Conservation (phyloP, 2,888 invertebrate species). For the Bruchidius siliquastri region DNA sequence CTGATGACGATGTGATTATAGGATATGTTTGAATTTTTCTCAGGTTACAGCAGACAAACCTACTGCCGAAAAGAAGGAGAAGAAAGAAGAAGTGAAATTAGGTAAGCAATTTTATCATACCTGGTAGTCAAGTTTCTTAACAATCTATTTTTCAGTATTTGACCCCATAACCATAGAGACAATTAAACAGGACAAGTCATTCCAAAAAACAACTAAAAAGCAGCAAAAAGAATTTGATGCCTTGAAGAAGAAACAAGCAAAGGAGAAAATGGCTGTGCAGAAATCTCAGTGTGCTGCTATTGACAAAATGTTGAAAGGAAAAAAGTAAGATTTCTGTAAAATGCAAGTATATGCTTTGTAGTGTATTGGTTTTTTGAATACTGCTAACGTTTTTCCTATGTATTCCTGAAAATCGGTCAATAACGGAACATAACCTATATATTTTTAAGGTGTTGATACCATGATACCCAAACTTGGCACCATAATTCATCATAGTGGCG, state of each 20-base stretch:
- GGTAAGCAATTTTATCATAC: conserved; percentile 44
- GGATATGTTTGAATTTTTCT: no score
- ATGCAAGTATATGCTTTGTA: no score
- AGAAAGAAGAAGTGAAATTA: conserved; percentile 68
- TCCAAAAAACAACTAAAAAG: conserved; percentile 87
- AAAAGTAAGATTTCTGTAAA: conserved; percentile 62
- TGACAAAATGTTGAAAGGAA: conserved; percentile 91
- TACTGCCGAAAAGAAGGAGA: conserved; percentile 57
- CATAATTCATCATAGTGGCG: no score
- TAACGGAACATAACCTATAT: no score
- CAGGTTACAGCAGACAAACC: conserved; percentile 38
- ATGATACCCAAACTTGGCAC: no score
- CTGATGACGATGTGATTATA: no score
- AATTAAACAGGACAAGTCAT: conserved; percentile 83
- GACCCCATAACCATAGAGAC: conserved; percentile 88
- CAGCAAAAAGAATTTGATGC: conserved; percentile 94
- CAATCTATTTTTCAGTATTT: conserved; percentile 65
- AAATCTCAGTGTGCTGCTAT: conserved; percentile 87
- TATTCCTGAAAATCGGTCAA: no score
- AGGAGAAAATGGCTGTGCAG: conserved; percentile 86
- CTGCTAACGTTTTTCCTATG: no score
- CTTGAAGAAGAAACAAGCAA: conserved; percentile 86
- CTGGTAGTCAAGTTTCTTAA: neutral
- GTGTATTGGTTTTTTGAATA: no score
- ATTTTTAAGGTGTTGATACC: no score